phyloP scores from a whole-genome alignment of 1,140 invertebrate genomes.

The Drosophila ironensis region DNA sequence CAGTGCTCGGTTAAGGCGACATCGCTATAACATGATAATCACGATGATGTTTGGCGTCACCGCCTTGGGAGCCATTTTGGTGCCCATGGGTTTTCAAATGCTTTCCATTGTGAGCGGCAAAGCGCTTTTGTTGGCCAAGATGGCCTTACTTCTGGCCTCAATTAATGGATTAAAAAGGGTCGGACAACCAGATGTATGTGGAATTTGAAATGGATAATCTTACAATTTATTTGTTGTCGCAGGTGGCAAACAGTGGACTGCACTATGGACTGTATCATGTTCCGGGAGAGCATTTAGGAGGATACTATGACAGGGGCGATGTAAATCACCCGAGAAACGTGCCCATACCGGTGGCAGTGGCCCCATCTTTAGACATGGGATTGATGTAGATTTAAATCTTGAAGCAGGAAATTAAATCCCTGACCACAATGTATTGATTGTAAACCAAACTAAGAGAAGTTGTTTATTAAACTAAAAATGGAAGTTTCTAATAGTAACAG shows the following conservation, averaged over 20 bases:
- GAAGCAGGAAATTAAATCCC: neutral
- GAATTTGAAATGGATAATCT: no score
- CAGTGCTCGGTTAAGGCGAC: slow-evolving; percentile 81
- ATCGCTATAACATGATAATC: slow-evolving; percentile 85
- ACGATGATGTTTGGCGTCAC: slow-evolving; percentile 89
- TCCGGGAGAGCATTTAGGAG: slow-evolving; percentile 65
- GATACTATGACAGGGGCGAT: slow-evolving; percentile 77
- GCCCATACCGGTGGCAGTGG: slow-evolving; percentile 57
- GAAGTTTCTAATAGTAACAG: no score
- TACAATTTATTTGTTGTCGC: no score
- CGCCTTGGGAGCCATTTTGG: slow-evolving; percentile 86
- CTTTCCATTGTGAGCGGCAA: slow-evolving; percentile 89
- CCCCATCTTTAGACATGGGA: slow-evolving; percentile 55
- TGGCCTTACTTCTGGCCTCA: slow-evolving; percentile 89
- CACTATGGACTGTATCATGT: slow-evolving; percentile 80
- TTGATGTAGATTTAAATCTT: slow-evolving; percentile 20
- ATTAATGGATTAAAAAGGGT: slow-evolving; percentile 89
- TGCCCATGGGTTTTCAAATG: slow-evolving; percentile 90
- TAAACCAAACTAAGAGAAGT: neutral
- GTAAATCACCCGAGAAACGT: slow-evolving; percentile 74
- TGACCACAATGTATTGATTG: neutral
- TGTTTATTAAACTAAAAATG: neutral
- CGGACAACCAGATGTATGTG: neutral
- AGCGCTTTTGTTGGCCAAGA: slow-evolving; percentile 88
- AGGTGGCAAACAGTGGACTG: slow-evolving; percentile 76